A percentile compares a stretch with the other conserved stretches of the same genome.
These are phyloP conservation scores for Drosophila ambigua DNA, from an alignment of 1,140 invertebrate species.

Conservation along the genomic window DNA sequence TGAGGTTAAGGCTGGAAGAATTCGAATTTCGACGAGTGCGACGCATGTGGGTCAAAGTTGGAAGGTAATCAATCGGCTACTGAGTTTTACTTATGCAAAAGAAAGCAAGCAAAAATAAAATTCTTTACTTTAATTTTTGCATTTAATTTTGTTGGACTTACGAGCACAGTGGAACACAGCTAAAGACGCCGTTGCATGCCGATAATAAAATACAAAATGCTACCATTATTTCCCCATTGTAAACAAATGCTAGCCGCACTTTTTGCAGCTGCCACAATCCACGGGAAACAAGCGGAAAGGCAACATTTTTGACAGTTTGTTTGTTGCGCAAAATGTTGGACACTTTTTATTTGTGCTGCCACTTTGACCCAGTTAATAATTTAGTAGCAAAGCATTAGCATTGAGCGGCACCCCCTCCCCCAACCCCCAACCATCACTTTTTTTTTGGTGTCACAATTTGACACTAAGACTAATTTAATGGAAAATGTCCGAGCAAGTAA, in stretches of 20 bases:
- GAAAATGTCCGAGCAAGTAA: slow-evolving; percentile 39
- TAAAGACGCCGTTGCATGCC: too few species aligned
- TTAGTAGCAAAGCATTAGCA: slow-evolving; percentile 44
- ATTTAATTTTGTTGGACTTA: too few species aligned
- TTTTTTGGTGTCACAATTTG: slow-evolving; percentile 44
- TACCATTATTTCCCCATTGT: too few species aligned
- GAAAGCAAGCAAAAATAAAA: too few species aligned
- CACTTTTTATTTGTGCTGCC: slow-evolving; percentile 16
- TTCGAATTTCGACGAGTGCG: neutral
- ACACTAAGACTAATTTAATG: slow-evolving; percentile 73
- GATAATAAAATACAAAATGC: too few species aligned
- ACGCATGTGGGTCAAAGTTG: neutral
- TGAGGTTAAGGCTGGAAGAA: neutral
- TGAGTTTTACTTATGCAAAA: too few species aligned
- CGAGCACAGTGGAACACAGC: too few species aligned
- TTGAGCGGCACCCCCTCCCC: neutral
- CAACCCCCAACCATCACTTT: slow-evolving; percentile 32
- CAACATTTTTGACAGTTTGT: neutral
- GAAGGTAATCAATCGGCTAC: too few species aligned
- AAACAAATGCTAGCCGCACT: too few species aligned
- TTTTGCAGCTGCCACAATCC: neutral
- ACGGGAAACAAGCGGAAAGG: neutral
- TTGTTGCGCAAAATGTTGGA: slow-evolving; percentile 1
- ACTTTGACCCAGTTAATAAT: slow-evolving; percentile 65
- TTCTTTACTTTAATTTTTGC: too few species aligned